These are phyloP conservation scores for Ceraclea dissimilis DNA, from an alignment of 2,888 invertebrate species.

Conservation along the genomic window DNA sequence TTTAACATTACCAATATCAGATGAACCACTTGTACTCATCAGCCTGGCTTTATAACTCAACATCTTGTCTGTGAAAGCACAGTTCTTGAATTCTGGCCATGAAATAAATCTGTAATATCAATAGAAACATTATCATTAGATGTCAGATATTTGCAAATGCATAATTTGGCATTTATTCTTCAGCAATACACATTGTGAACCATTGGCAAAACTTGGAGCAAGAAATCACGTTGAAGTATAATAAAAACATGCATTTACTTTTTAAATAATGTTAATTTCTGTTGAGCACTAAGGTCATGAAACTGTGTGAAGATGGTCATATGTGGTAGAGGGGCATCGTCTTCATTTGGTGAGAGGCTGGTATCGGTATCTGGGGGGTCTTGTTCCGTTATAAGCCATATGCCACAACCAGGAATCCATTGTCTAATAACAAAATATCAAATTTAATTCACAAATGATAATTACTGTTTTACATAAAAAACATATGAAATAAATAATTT, in stretches of 20 bases:
- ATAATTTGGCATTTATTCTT: too few relatives aligned
- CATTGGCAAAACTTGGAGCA: too few relatives aligned
- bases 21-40: constrained; percentile 20
- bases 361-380: constrained; percentile 41
- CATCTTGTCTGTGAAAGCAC: constrained; percentile 56
- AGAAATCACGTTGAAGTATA: too few relatives aligned
- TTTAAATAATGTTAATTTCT: constrained; percentile 59
- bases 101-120: constrained; percentile 43
- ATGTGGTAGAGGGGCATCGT: constrained; percentile 43
- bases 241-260: too few relatives aligned
- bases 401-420: constrained; percentile 68
- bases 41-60: constrained; percentile 53
- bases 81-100: constrained; percentile 59
- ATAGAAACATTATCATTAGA: not conserved
- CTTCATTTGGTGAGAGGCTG: constrained; percentile 32
- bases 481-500: not conserved
- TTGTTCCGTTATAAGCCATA: constrained; percentile 51
- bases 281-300: constrained; percentile 55
- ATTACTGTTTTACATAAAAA: too few relatives aligned
- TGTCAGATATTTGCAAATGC: too few relatives aligned
- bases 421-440: constrained; percentile 38
- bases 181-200: too few relatives aligned
- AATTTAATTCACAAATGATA: too few relatives aligned
- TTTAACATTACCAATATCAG: constrained; percentile 9
- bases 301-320: constrained; percentile 67